Base-by-base conservation (phyloP, 2,113 vertebrate species). In the Pampusana beccarii region DNA sequence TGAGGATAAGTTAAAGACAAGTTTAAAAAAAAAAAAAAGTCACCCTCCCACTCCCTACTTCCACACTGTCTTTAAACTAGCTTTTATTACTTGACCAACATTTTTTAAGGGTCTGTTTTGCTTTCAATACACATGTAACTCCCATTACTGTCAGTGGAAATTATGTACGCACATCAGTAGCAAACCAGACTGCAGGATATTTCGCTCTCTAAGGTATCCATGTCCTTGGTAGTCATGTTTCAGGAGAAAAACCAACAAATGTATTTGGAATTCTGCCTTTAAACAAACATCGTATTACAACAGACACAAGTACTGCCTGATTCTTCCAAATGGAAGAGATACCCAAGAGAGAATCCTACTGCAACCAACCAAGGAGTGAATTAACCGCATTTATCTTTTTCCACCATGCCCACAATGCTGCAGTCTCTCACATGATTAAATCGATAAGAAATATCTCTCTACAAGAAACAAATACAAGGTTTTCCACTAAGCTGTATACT, bases 71-170 rank as follows among this genome's bases (percentile, higher is more conserved):
- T 62, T 81, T 51, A 72, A 75, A 92, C 53, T 48, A 72, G 40
- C 36, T 90, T 96, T 92, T 90, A 91, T 91, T 93, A 91, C 70
- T 86, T 31, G 44, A 87, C 83, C 73, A 89, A 51, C 82, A 67
- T 93, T 97, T 93, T 90, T 93, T 64, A 94, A 91, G 62, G 53
- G 50, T 92, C 96, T 96, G 93, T 87, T 95, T 90, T 85, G 36
- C 77, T 85, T 95, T 94, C 94, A 77, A 7, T 85, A 85, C 93
- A 96, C 80, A 96, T 95, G 93, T 93, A 95, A 94, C 58, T 96
- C 80, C 92, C 90, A 96, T 96, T 95, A 92, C 80, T 93, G 92
- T 92, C 97, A 97, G 83, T 84, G 58, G 73, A 94, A 96, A 96
- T 97, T 96, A 97, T 57, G 84, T 53, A 89, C 66, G 72, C 57